Evolutionary conservation across 2,113 vertebrate species (phyloP), one percentile per base, ranked within the genome.

Genomic region (Calypte anna): DNA sequence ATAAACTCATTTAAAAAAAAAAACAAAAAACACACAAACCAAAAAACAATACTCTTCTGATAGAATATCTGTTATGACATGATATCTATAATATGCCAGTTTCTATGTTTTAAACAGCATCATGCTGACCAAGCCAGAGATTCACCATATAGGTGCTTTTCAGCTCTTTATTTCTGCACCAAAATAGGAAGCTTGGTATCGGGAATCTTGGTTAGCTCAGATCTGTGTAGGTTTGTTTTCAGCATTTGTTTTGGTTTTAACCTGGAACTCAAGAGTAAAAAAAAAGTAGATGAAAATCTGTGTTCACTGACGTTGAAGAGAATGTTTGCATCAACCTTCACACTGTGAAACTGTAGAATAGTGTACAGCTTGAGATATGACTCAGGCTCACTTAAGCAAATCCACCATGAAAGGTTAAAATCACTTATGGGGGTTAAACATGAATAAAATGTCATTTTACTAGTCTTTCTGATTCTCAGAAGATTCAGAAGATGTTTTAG

Each of bases 341-440:
- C 44, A 11, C 18, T 67, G 44, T 75, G 38, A 83, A 88, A 81
- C 64, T 53, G 43, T 55, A 66, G 63, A 86, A 77, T 2, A 5
- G 70, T 78, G 44, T 75, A 55, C 21, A 86, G 50, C 57, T 92
- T 0, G 0, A 88, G 76, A 72, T 91, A 51, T 78, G 83, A 86
- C 57, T 91, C 64, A 77, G 51, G 40, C 43, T 93, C 79, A 74
- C 79, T 66, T 88, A 63, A 68, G 53, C 75, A 93, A 95, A 92
- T 93, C 59, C 61, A 78, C 53, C 33, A 70, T 80, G 64, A 90
- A 93, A 96, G 53, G 76, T 94, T 88, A 88, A 90, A 96, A 84
- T 92, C 64, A 83, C 55, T 81, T 93, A 36, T 10, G 21, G 25
- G 25, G 62, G 63, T 81, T 86, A 91, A 95, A 84, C 40, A 81